Percentiles rank a stretch among this genome's conserved stretches.
Conservation (phyloP, 2,113 vertebrate species). For the Paradisaea rubra region DNA sequence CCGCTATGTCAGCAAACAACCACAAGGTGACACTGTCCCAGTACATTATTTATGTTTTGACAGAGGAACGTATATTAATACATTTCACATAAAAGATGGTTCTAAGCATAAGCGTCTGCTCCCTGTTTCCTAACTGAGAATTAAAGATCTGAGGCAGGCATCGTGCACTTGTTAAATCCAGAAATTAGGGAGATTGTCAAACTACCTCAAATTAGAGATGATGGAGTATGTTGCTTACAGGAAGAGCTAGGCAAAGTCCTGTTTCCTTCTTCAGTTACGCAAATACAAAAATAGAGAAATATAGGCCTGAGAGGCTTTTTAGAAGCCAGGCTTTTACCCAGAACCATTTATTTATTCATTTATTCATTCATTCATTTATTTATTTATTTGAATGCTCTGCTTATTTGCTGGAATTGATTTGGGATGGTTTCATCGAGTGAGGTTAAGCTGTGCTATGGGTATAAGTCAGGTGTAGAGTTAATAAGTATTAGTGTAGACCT, state of each 20-base stretch:
- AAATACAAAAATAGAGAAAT: neutral
- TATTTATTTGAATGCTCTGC: neutral
- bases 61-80: neutral
- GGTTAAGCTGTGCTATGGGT: neutral
- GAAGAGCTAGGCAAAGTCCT: neutral
- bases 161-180: neutral
- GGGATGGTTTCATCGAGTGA: neutral
- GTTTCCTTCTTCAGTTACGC: neutral
- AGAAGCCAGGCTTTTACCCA: neutral
- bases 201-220: neutral
- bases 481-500: neutral
- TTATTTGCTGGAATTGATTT: neutral
- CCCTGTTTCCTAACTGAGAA: neutral
- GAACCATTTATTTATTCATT: neutral
- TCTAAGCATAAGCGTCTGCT: neutral
- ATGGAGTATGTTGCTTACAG: neutral
- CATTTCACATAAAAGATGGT: neutral
- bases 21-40: conserved; percentile 51
- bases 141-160: neutral
- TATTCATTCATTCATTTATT: neutral
- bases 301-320: neutral
- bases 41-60: conserved; percentile 55
- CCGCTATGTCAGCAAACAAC: conserved; percentile 35
- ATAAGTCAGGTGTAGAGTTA: neutral
- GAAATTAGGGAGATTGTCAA: neutral